Percentiles rank a stretch among this genome's conserved stretches.
phyloP scores from a whole-genome alignment of 2,113 vertebrate genomes.

The Stictonetta naevosa region DNA sequence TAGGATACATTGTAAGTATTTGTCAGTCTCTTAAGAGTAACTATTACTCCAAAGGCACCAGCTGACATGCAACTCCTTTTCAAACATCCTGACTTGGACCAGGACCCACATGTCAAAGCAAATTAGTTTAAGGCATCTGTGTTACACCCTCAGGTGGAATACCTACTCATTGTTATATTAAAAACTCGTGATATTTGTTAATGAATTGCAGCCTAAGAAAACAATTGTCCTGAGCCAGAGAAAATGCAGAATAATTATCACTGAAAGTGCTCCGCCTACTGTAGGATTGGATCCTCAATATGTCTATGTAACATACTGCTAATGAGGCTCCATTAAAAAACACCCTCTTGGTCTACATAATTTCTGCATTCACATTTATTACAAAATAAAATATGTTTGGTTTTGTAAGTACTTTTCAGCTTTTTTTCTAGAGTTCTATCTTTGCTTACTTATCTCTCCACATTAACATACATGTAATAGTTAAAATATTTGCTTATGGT shows the following conservation, averaged over 20 bases:
- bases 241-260: slow-evolving; percentile 29
- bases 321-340: not conserved
- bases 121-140: not conserved
- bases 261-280: not conserved
- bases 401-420: not conserved
- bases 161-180: not conserved
- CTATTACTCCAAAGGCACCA: not conserved
- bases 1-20: not conserved
- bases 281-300: not conserved
- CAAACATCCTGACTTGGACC: not conserved
- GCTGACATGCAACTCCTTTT: not conserved
- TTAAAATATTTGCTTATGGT: not conserved
- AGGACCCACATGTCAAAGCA: not conserved
- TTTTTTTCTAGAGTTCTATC: not conserved
- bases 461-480: not conserved
- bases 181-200: not conserved
- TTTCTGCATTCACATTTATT: not conserved
- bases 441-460: not conserved
- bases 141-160: not conserved
- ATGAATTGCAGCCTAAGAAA: slow-evolving; percentile 27
- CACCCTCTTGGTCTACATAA: not conserved
- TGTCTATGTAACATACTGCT: not conserved
- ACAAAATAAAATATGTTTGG: not conserved
- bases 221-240: not conserved
- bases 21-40: not conserved